Percentiles rank a stretch among this genome's conserved stretches.
Evolutionary conservation across 2,797 vertebrate genomes (phyloP).

Genomic region (Syngnathus rostellatus): DNA sequence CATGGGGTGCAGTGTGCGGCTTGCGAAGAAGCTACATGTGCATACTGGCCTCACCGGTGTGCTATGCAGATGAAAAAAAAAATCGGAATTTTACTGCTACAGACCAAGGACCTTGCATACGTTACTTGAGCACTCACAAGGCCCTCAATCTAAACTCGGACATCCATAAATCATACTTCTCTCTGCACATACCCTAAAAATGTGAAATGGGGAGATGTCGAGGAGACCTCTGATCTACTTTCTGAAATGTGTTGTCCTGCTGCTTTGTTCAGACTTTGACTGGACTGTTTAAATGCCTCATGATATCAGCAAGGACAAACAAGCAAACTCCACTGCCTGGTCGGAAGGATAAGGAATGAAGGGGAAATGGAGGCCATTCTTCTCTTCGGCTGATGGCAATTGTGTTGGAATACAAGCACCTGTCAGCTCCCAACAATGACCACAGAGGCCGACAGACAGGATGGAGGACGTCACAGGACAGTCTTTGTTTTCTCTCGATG

Average conservation of each 20-base stretch:
- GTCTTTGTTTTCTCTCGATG: constrained; percentile 6
- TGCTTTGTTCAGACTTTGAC: constrained; percentile 49
- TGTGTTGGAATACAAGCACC: constrained; percentile 63
- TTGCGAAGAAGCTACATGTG: not conserved
- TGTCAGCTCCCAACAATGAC: constrained; percentile 57
- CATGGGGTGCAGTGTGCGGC: not conserved
- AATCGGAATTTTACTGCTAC: not conserved
- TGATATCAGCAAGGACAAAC: constrained; percentile 62
- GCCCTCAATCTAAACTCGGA: constrained; percentile 27
- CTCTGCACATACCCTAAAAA: constrained; percentile 29
- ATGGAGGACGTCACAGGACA: constrained; percentile 20
- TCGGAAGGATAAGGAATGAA: constrained; percentile 58
- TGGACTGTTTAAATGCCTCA: constrained; percentile 54
- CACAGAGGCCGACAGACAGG: constrained; percentile 36
- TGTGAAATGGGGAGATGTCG: constrained; percentile 34
- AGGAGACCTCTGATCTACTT: constrained; percentile 44
- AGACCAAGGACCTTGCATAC: constrained; percentile 15
- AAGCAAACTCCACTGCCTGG: constrained; percentile 49
- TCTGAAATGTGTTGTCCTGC: constrained; percentile 38
- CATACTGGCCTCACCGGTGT: not conserved
- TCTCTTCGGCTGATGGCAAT: constrained; percentile 57
- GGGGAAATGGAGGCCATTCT: constrained; percentile 58
- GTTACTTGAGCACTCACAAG: constrained; percentile 20
- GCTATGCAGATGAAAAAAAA: constrained; percentile 3
- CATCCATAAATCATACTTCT: constrained; percentile 32